A percentile compares a stretch with the other conserved stretches of the same genome.
phyloP scores from a whole-genome alignment of 1,140 invertebrate species.

The Steinernema khuongi region DNA sequence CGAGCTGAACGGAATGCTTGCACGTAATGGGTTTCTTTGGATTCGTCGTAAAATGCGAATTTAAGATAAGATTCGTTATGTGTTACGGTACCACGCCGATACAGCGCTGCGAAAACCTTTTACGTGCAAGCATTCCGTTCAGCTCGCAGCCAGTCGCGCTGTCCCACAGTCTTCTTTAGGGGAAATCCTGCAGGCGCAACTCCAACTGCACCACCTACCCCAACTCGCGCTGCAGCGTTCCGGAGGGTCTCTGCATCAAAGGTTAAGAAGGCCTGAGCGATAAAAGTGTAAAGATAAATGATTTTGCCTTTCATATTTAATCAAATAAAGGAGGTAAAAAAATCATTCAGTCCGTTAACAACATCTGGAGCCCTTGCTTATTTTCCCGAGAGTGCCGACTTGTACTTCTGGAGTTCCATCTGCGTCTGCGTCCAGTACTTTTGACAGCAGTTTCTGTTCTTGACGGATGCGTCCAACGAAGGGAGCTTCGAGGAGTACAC shows the following conservation, averaged over 20 bases:
- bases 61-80: no score
- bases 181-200: neutral
- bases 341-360: no score
- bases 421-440: conserved; percentile 4
- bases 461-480: neutral
- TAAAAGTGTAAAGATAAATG: no score
- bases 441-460: neutral
- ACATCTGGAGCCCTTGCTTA: no score
- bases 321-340: no score
- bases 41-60: no score
- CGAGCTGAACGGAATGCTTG: no score
- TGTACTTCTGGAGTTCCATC: neutral
- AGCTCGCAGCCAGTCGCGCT: neutral
- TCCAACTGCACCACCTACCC: neutral
- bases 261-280: no score
- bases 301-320: no score
- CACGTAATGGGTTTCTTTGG: no score
- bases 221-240: conserved; percentile 1
- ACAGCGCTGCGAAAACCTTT: no score
- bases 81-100: no score
- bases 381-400: neutral
- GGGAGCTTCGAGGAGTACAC: conserved; percentile 1
- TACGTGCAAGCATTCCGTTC: neutral
- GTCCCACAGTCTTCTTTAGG: neutral
- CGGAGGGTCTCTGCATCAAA: neutral